Base-by-base conservation (phyloP, 2,888 invertebrate species). In the Leucophora obtusa region DNA sequence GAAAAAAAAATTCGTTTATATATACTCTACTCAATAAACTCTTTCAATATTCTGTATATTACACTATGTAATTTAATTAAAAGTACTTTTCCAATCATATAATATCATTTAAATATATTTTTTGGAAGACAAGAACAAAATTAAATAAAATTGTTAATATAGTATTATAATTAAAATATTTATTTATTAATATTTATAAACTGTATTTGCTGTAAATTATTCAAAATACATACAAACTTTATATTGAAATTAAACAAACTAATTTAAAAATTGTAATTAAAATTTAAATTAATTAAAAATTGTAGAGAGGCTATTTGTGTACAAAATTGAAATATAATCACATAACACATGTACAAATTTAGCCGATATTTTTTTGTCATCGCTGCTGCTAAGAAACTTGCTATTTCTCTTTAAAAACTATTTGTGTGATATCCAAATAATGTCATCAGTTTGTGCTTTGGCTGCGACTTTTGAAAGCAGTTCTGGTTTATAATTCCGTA, bases 211-310 rank as follows among this genome's bases (percentile, higher is more conserved):
- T 28, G 3, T 28, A 38, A 38, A 38, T 38, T 38, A 38, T 38
- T 38, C 10, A 38, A 38, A n/a, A n/a, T n/a, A n/a, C n/a, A n/a
- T n/a, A n/a, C n/a, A n/a, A n/a, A n/a, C n/a, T n/a, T n/a, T n/a
- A n/a, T 38, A n/a, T n/a, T n/a, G n/a, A 47, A 3, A 47, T 43
- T 4, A n/a, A 47, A 47, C 14, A 47, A n/a, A 47, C 43, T 43
- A 43, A 43, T 43, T 47, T 47, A 47, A 47, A 47, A 47, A 28
- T 28, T 21, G 58, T 65, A 58, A 73, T 73, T 73, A 58, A 50
- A 7, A 56, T 17, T 50, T 2, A 65, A 58, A 58, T 65, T 58
- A 65, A 58, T 51, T 65, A 24, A 50, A 24, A 50, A 35, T 56
- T 63, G 1, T 72, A 15, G n/a, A 2, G 38, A 6, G 7, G 28